A percentile compares a stretch with the other conserved stretches of the same genome.
Conservation (phyloP, 2,797 vertebrate genomes). For the Gastrophryne carolinensis region DNA sequence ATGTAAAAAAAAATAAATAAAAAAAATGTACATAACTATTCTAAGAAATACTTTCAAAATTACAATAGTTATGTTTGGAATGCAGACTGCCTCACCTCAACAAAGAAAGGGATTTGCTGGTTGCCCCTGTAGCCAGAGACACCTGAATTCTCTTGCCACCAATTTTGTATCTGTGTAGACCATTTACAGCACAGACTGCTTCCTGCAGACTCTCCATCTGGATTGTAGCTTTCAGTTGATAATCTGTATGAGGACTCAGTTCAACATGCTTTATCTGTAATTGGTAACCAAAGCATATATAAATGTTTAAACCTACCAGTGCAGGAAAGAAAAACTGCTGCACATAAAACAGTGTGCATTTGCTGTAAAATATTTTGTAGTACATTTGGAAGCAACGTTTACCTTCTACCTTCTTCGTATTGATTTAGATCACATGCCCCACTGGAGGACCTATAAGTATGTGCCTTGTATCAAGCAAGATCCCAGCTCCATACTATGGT, state of each 20-base stretch:
- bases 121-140: conserved; percentile 83
- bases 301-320: no score
- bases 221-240: conserved; percentile 88
- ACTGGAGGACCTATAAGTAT: no score
- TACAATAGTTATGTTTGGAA: no score
- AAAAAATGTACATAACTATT: neutral
- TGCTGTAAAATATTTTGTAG: no score
- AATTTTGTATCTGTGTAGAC: conserved; percentile 88
- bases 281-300: no score
- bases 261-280: conserved; percentile 86
- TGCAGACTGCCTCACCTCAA: conserved; percentile 74
- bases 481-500: no score
- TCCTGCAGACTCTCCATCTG: conserved; percentile 91
- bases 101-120: conserved; percentile 81
- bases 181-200: conserved; percentile 86
- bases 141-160: conserved; percentile 93
- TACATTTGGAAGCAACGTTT: no score
- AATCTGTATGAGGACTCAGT: conserved; percentile 95
- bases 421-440: no score
- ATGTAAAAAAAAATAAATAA: neutral
- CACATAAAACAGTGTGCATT: no score
- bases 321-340: no score
- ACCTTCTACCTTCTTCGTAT: no score
- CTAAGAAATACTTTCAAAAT: neutral
- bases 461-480: no score